phyloP scores from a whole-genome alignment of 1,140 invertebrate species.

The Zelostemma sp. region DNA sequence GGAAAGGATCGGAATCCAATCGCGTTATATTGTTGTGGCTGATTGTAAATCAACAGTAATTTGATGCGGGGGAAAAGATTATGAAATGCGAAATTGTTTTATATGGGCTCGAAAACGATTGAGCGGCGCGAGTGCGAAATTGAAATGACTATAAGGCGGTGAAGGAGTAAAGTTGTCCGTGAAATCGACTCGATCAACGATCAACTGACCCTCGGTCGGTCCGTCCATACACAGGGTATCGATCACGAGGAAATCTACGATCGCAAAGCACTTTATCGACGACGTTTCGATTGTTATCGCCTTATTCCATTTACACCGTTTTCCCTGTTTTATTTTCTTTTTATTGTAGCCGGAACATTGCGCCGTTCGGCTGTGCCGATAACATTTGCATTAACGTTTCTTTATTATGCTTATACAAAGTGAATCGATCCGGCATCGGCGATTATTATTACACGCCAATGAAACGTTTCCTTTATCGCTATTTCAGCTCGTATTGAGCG shows the following conservation, averaged over 20 bases:
- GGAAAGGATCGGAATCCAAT: no score
- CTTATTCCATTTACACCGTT: neutral
- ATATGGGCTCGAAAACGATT: conserved; percentile 22
- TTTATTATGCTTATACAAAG: no score
- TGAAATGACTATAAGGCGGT: conserved; percentile 30
- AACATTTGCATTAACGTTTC: no score
- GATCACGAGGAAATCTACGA: conserved; percentile 21
- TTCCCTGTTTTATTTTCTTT: neutral
- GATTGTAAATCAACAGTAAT: conserved; percentile 2
- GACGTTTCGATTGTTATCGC: conserved; percentile 5
- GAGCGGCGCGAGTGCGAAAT: conserved; percentile 16
- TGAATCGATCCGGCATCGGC: no score
- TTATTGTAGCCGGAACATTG: neutral
- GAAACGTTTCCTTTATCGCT: no score
- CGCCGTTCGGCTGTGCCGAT: no score
- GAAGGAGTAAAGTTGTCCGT: conserved; percentile 27
- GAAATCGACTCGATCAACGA: conserved; percentile 28
- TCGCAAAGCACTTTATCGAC: conserved; percentile 5
- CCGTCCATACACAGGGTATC: conserved; percentile 22
- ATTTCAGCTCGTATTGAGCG: no score
- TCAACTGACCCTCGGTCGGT: conserved; percentile 20
- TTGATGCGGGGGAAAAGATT: conserved; percentile 1
- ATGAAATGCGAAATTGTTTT: conserved; percentile 11
- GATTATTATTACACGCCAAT: no score
- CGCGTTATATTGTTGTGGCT: no score